Evolutionary conservation across 1,140 invertebrate species (phyloP), one percentile per base, ranked within the genome.

Genomic region (Steinernema feltiae): DNA sequence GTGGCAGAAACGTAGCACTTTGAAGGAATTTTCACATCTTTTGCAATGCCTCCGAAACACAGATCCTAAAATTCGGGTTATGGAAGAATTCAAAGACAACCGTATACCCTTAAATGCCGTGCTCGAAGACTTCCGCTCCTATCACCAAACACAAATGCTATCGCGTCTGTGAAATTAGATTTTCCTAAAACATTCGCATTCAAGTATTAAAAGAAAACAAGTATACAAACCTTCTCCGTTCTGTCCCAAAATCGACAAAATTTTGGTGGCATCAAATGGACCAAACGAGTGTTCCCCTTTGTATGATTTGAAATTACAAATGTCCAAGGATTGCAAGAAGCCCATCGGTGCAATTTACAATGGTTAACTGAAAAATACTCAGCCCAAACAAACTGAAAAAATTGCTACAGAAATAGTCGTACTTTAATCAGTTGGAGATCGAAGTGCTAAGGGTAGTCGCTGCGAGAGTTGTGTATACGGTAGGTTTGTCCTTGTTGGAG

Each of bases 111-210:
- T 27, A 63, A 21, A 63, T 63, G 53, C 24, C 53, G 12, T 27
- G 53, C 53, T 63, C 53, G 53, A 27, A 63, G 53, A 63, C 53
- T 63, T 27, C 53, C 53, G 24, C 53, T 63, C 53, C 24, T 63
- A 21, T 63, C 53, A 21, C 53, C 53, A 21, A 63, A 63, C 2
- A 63, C 53, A 27, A 63, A 63, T 3, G 53, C 53, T 3, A 63
- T 63, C 12, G 53, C 53, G 24, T 63, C 53, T 3, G 53, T 63
- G 53, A 63, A 63, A 63, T 63, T 63, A 3, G 53, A 63, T 63
- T 63, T 63, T 7, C 53, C 53, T 63, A 63, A 27, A 63, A 63
- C 2, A 12, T 46, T n/a, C 7, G 7, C 41, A 46, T 7, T n/a
- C 3, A 63, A 3, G 7, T 3, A 27, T 27, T 21, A 63, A 15